Percentiles rank a stretch among this genome's conserved stretches.
These are phyloP conservation scores for Drosophila neutralis DNA, from an alignment of 2,888 invertebrate species.

Conservation along the genomic window DNA sequence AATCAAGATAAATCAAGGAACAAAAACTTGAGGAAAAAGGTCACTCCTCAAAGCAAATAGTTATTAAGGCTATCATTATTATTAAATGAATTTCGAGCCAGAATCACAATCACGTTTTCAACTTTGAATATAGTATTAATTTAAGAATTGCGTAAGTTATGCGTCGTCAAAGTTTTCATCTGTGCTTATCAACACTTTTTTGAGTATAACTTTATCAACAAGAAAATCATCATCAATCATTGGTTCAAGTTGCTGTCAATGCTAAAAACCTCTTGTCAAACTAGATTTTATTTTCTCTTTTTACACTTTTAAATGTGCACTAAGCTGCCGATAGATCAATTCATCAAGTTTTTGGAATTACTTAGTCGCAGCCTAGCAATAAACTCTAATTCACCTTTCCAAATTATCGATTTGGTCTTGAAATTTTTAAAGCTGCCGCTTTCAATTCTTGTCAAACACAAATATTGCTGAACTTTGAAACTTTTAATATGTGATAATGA, in stretches of 20 bases:
- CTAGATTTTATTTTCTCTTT: not conserved
- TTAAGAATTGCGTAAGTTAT: not conserved
- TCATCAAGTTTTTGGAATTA: not conserved
- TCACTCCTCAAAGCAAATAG: too few relatives aligned
- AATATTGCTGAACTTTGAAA: slow-evolving; percentile 28
- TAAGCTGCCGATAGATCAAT: not conserved
- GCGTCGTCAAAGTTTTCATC: not conserved
- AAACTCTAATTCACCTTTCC: not conserved
- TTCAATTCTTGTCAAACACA: not conserved
- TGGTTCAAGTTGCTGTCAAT: not conserved
- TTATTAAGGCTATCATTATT: too few relatives aligned
- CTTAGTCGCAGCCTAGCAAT: not conserved
- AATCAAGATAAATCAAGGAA: too few relatives aligned
- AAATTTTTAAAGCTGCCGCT: not conserved
- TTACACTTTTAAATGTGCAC: not conserved
- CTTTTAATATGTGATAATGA: slow-evolving; percentile 32
- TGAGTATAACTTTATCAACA: not conserved
- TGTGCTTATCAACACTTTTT: not conserved
- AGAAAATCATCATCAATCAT: not conserved
- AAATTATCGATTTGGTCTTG: fast-evolving
- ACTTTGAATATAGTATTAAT: not conserved
- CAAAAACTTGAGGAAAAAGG: too few relatives aligned
- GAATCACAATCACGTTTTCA: not conserved
- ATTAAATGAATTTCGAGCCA: too few relatives aligned
- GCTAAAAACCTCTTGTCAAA: not conserved